Base-by-base conservation (phyloP, 2,888 invertebrate species). In the Drosophila bunnanda region DNA sequence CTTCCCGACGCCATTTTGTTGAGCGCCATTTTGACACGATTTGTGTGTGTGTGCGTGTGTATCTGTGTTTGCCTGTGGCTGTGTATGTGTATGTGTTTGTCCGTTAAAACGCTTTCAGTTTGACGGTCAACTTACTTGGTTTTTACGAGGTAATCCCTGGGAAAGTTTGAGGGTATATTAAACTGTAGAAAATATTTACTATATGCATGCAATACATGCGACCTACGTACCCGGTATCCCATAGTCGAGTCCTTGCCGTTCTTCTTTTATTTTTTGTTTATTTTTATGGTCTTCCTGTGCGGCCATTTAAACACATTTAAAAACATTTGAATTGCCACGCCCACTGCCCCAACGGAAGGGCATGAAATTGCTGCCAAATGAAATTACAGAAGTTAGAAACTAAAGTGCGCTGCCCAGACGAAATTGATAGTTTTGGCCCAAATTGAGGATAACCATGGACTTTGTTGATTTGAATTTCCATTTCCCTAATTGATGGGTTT, bases 1-100 rank as follows among this genome's bases (percentile, higher is more conserved):
- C 77, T 48, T 72, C 25, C 34, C 39, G 58, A 5, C 66, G 62
- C 75, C 76, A 79, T 76, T 76, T 76, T 64, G 56, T 61, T 43
- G 43, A 38, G 28, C 59, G 59, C 50, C 59, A 71, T 70, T 71
- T 71, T 59, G 66, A 48, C 64, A 64, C 48, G 64, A 28, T 43
- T 44, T 38, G 46, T 62, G 43, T 50, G 58, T 43, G 43, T 39
- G 55, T 38, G 25, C 61, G 36, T 38, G 39, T 59, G 25, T 54
- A n/a, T n/a, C n/a, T n/a, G 39, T 57, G 48, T 57, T 15, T 39
- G 28, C 20, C 32, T 36, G 39, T 39, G 38, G 8, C 57, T 50
- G 34, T 48, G 28, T 32, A 55, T 48, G 28, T 32, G 62, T 32
- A 55, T 48, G 28, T 32, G 62, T 39, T n/a, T 53, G 41, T 66